Base-by-base conservation (phyloP, 30 jellyfish, hydroid and myxozoan genomes). In the Aurelia aurita complex sp. Pacific region DNA sequence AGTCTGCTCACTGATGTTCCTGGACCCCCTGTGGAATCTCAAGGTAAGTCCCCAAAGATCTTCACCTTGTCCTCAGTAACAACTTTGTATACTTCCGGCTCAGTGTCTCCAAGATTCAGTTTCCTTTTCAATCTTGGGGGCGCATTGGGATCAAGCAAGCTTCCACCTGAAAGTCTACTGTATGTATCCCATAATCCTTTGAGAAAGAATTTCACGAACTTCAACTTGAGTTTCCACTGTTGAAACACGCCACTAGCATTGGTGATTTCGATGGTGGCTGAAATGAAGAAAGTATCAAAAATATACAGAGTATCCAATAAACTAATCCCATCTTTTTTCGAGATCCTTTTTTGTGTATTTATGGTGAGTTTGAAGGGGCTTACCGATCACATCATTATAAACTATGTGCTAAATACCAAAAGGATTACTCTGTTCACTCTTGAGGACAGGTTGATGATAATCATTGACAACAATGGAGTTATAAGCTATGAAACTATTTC, bases 51-150 rank as follows among this genome's bases (percentile, higher is more conserved):
- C 12, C 11, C 11, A 63, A 14, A 52, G 23, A n/a, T n/a, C n/a
- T 53, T 15, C 76, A 86, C 95, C 95, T 77, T 86, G 62, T 86
- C 95, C 35, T 77, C 87, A 1, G 95, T 86, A 29, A 67, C 67
- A 62, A 76, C 68, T 53, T 72, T 75, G 85, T 76, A 86, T 4
- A 64, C 38, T 54, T 64, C 85, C 9, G 90, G 95, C 23, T 33
- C 55, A 43, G 67, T 70, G 5, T 86, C 64, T 11, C 88, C 85
- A 14, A 86, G 57, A 8, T 76, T 77, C 57, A 86, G 65, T 12
- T 68, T 54, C 35, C 89, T 52, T 84, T 75, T 86, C 19, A 14
- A 17, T 65, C 95, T 76, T 14, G 89, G 89, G 2, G 95, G 89
- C n/a, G 89, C 89, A 23, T 76, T 65, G 11, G 89, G 90, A 54